Evolutionary conservation across 2,888 invertebrate species (phyloP).

Genomic region (Drosophila ezoana): DNA sequence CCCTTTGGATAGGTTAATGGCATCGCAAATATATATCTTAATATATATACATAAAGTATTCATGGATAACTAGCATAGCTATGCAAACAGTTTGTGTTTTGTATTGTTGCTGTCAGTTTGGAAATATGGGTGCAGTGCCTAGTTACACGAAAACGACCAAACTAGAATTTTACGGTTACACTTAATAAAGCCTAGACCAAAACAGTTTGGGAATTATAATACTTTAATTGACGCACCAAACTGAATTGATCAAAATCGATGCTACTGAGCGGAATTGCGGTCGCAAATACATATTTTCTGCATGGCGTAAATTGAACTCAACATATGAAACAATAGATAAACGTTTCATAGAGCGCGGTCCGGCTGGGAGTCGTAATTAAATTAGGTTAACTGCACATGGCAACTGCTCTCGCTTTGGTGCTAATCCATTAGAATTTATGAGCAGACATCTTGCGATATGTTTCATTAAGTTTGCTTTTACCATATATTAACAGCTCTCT

Average conservation of each 20-base stretch:
- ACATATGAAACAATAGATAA: too few species aligned
- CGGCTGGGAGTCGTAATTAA: too few species aligned
- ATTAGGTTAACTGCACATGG: not conserved
- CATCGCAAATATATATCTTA: conserved; percentile 28
- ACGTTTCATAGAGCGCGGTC: too few species aligned
- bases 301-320: not conserved
- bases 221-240: not conserved
- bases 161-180: not conserved
- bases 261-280: not conserved
- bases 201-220: not conserved
- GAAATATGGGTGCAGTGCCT: conserved; percentile 11
- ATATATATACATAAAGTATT: conserved; percentile 3
- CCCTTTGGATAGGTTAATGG: conserved; percentile 39
- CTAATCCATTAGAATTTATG: conserved; percentile 33
- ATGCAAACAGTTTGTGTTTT: conserved; percentile 28
- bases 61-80: conserved; percentile 27
- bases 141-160: not conserved
- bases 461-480: conserved; percentile 8
- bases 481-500: conserved; percentile 15
- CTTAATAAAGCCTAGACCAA: not conserved
- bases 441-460: not conserved
- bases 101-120: conserved; percentile 13
- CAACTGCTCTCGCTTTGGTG: conserved; percentile 11
- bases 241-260: not conserved
- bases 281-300: too few species aligned